These are phyloP conservation scores for Lysiphlebus fabarum DNA, from an alignment of 1,140 invertebrate species.

Conservation along the genomic window DNA sequence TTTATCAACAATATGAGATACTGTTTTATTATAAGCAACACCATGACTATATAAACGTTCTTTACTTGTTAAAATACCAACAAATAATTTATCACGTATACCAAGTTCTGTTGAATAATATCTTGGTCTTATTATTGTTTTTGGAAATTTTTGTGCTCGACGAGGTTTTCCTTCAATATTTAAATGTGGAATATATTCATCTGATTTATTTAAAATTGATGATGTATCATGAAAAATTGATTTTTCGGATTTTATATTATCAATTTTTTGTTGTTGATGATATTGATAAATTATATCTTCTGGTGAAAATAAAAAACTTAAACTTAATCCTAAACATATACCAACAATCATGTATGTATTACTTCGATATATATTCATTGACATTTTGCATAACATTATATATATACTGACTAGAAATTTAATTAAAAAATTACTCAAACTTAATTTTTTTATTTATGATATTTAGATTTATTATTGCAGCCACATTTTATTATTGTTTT, in stretches of 20 bases:
- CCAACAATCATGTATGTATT: constrained; percentile 50
- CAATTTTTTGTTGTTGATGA: constrained; percentile 20
- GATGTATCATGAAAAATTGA: constrained; percentile 24
- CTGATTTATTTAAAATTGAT: constrained; percentile 33
- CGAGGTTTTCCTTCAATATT: constrained; percentile 58
- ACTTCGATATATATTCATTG: constrained; percentile 42
- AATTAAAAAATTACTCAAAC: no score
- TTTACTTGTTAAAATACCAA: constrained; percentile 75
- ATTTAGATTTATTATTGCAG: no score
- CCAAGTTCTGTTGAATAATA: constrained; percentile 92
- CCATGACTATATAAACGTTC: constrained; percentile 68
- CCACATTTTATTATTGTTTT: no score
- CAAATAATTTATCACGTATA: constrained; percentile 84
- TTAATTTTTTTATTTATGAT: no score
- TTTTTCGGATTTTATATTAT: constrained; percentile 15
- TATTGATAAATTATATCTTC: constrained; percentile 34
- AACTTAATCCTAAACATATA: constrained; percentile 45
- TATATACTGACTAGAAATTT: no score
- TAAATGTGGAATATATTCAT: constrained; percentile 60
- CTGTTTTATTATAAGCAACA: constrained; percentile 76
- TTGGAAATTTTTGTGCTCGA: constrained; percentile 53
- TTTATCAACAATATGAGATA: constrained; percentile 75
- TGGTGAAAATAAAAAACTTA: constrained; percentile 47
- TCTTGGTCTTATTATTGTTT: constrained; percentile 69
- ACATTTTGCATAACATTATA: constrained; percentile 30